Base-by-base conservation (phyloP, 2,888 invertebrate species). In the Cephus rjabovi region DNA sequence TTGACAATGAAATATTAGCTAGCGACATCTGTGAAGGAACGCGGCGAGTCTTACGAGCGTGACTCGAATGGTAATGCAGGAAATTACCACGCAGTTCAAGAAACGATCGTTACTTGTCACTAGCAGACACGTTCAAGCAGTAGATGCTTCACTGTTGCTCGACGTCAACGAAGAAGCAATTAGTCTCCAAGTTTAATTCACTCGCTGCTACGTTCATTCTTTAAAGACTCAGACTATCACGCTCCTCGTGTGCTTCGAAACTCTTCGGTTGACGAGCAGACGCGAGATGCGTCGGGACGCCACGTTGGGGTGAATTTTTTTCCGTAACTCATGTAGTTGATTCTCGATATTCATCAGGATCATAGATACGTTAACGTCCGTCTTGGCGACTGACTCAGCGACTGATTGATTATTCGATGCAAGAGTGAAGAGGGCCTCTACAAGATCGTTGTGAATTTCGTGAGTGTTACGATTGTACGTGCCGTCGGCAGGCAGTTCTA, bases 61-160 rank as follows among this genome's bases (percentile, higher is more conserved):
- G 56, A n/a, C 71, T 68, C 74, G 56, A 23, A 76, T 77, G 30
- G 89, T 91, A n/a, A 92, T 91, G 79, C 91, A 91, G 83, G 80
- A 88, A 30, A 90, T 93, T 86, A 91, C 85, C 83, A 77, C 81
- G 12, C 68, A 76, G n/a, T 75, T 81, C 23, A 78, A 75, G n/a
- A 76, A 76, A 56, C 76, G 79, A 30, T 71, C 74, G 15, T 74
- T 35, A 73, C 88, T 90, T 81, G 87, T 92, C 1, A 92, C 56
- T 23, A 23, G 56, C 56, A 56, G 56, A 56, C 23, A 56, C 2
- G 23, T 56, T 56, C 56, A 9, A 56, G 56, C 23, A 56, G 56
- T 23, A 56, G 23, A 56, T 56, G 56, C 56, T 23, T 56, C 23
- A 56, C 23, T 6, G 56, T 56, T 23, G 23, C 56, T 56, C 23